These are phyloP conservation scores for Halocynthia aurantium DNA, from an alignment of 23 tunicate genomes.

Conservation along the genomic window DNA sequence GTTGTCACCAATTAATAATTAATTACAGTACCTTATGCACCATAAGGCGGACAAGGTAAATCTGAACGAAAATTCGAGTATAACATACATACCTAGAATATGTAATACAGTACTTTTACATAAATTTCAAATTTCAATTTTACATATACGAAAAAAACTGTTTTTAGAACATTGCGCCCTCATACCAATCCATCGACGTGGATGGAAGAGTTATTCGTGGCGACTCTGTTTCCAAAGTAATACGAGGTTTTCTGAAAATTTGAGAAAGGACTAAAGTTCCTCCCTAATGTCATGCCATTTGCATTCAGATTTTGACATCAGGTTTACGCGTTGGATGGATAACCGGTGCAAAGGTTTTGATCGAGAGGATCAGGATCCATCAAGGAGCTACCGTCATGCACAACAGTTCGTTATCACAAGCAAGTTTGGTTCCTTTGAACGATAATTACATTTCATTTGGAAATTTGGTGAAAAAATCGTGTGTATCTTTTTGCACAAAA, in stretches of 20 bases:
- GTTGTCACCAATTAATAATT: no score
- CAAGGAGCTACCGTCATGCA: slow-evolving; percentile 67
- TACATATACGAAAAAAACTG: no score
- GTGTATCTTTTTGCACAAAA: no score
- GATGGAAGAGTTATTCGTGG: slow-evolving; percentile 85
- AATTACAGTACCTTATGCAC: no score
- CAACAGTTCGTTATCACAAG: slow-evolving; percentile 75
- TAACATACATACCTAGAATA: no score
- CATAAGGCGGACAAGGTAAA: no score
- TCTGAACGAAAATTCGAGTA: no score
- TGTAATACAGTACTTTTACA: no score
- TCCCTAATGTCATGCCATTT: neutral
- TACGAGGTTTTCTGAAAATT: neutral
- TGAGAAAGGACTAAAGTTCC: neutral
- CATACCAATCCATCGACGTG: slow-evolving; percentile 70
- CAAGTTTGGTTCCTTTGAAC: neutral
- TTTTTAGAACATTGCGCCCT: slow-evolving; percentile 27
- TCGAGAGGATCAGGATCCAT: slow-evolving; percentile 52
- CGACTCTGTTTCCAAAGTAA: slow-evolving; percentile 92
- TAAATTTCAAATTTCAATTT: no score
- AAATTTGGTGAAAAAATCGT: no score
- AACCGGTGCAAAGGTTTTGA: slow-evolving; percentile 70
- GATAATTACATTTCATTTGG: no score
- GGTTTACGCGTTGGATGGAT: slow-evolving; percentile 94
- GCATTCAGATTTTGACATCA: slow-evolving; percentile 65